Base-by-base conservation (phyloP, 2,888 invertebrate genomes). In the Myopa tessellatipennis region DNA sequence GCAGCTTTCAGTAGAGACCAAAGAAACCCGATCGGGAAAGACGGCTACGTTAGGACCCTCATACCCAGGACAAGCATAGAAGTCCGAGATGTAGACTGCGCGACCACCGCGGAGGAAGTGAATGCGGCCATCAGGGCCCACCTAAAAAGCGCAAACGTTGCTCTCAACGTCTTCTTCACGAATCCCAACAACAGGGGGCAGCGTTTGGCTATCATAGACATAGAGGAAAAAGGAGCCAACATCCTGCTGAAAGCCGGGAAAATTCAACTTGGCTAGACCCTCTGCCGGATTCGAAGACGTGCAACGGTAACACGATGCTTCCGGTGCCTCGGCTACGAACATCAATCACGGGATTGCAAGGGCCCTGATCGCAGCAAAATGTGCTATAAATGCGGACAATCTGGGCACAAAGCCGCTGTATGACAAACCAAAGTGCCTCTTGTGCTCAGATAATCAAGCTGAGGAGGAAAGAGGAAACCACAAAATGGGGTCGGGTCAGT, bases 301-400 rank as follows among this genome's bases (percentile, higher is more conserved):
- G 34, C 34, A 34, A 34, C 12, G 26, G 18, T 68, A 8, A 7
- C 10, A 4, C 68, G 68, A 26, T 68, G 68, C 38, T 68, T 68
- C 38, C 40, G 68, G 26, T 68, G 68, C 26, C 50, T 68, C 0
- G 68, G 68, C 4, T 40, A 45, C 40, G 68, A 14, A 14, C 68
- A 68, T 14, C 40, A 16, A 26, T n/a, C 40, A 12, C 68, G 68
- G 8, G 50, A 50, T n/a, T 68, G 68, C 68, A 68, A 68, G 40
- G 68, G 68, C 16, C 8, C 40, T 5, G 68, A 68, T n/a, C 40
- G 68, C 8, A 68, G 68, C 68, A 68, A 40, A 8, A n/a, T 40
- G 7, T 68, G 68, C 26, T 45, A 45, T 16, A 40, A 14, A 18
- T 68, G 68, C 38, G 68, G 68, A n/a, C 16, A 40, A 68, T 5